A percentile compares a stretch with the other conserved stretches of the same genome.
Evolutionary conservation across 2,113 vertebrate genomes (phyloP).

Genomic region (Rhynchomys soricoides): DNA sequence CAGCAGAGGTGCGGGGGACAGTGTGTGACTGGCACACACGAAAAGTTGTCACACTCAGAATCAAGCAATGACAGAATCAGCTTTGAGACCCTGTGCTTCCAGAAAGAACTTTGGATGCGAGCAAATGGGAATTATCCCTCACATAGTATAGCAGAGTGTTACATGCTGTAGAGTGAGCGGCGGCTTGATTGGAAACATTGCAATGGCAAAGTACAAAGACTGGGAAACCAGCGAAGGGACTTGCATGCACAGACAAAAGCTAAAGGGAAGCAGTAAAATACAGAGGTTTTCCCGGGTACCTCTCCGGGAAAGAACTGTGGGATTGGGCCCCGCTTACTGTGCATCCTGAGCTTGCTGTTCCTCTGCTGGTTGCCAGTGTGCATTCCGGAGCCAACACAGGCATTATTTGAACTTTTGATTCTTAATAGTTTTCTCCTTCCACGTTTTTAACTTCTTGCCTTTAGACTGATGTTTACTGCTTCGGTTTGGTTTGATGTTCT

Average conservation of each 20-base stretch:
- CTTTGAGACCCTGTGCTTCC: background rate
- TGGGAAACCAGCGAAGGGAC: background rate
- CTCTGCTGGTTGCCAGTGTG: background rate
- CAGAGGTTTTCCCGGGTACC: background rate
- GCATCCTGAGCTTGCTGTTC: rapidly evolving
- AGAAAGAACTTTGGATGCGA: background rate
- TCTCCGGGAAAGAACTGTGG: background rate
- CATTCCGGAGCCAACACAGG: background rate
- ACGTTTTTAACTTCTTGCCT: background rate
- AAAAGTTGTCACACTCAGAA: background rate
- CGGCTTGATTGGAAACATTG: too few relatives aligned
- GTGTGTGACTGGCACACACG: background rate
- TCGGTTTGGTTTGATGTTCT: background rate
- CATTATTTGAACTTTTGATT: background rate
- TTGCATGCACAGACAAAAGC: background rate
- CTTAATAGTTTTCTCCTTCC: background rate
- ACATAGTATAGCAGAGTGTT: background rate
- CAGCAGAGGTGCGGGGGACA: background rate
- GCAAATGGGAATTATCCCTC: background rate
- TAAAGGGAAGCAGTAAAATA: background rate
- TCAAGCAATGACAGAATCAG: background rate
- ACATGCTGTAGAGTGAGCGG: background rate
- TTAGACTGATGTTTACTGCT: background rate
- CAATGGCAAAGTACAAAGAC: background rate
- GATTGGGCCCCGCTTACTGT: rapidly evolving